A percentile compares a stretch with the other conserved stretches of the same genome.
Conservation (phyloP, 2,113 vertebrate genomes). For the Piprites chloris region DNA sequence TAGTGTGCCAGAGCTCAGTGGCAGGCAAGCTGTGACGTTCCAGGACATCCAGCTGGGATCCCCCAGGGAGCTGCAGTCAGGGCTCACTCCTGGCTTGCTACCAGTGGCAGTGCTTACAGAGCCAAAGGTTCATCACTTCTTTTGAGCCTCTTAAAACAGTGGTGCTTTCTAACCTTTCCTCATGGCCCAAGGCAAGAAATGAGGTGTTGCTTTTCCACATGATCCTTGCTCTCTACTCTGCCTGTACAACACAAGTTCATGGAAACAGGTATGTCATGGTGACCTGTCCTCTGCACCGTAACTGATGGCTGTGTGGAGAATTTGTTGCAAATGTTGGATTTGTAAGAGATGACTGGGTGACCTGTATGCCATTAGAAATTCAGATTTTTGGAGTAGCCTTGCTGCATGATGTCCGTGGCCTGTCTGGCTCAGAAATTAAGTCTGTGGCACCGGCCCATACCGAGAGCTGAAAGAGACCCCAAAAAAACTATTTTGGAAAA, state of each 20-base stretch:
- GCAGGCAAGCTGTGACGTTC: neutral
- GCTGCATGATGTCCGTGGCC: neutral
- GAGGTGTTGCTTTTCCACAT: neutral
- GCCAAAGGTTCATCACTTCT: neutral
- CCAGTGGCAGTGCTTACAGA: neutral
- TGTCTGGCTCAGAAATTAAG: neutral
- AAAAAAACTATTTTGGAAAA: neutral
- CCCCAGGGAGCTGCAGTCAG: neutral
- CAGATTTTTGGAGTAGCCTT: neutral
- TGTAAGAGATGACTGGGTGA: neutral
- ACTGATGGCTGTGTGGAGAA: neutral
- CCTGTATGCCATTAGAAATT: neutral
- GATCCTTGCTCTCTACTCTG: neutral
- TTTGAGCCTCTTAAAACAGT: neutral
- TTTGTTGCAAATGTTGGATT: neutral
- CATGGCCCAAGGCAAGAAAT: neutral
- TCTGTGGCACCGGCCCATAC: fast-evolving
- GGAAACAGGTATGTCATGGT: neutral
- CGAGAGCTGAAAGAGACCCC: neutral
- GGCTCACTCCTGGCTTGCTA: neutral
- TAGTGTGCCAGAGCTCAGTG: neutral
- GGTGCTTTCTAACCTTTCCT: neutral
- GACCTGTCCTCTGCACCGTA: neutral
- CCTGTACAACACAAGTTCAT: neutral
- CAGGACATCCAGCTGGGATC: neutral